A percentile compares a stretch with the other conserved stretches of the same genome.
phyloP scores from a whole-genome alignment of 2,113 vertebrate species.

The Tachysurus vachellii region DNA sequence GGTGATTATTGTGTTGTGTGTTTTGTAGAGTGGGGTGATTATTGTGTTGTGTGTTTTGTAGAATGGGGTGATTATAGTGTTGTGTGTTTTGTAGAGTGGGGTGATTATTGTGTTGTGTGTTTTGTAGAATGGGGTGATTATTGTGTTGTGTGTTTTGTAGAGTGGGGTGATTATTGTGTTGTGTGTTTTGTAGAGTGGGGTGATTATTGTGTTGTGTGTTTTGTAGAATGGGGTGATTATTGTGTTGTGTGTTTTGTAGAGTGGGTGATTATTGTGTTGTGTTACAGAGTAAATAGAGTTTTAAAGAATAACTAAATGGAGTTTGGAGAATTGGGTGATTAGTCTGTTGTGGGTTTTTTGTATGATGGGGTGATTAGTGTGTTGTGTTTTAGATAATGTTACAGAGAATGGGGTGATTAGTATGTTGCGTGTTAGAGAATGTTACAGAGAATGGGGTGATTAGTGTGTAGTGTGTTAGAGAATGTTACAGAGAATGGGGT shows the following conservation, averaged over 20 bases:
- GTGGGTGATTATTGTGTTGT: too few relatives aligned
- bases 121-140: too few relatives aligned
- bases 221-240: slow-evolving; percentile 79
- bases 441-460: not conserved
- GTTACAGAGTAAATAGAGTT: not conserved
- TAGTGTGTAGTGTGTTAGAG: not conserved
- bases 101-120: too few relatives aligned
- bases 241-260: not conserved
- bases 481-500: not conserved
- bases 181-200: not conserved
- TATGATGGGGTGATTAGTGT: not conserved
- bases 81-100: too few relatives aligned
- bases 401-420: not conserved
- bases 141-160: too few relatives aligned
- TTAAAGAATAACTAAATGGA: not conserved
- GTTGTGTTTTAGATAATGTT: not conserved
- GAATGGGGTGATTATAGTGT: too few relatives aligned
- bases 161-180: too few relatives aligned
- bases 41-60: too few relatives aligned
- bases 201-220: slow-evolving; percentile 71
- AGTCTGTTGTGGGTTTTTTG: not conserved
- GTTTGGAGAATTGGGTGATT: not conserved
- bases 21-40: too few relatives aligned
- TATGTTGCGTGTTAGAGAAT: not conserved
- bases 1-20: too few relatives aligned